phyloP scores from a whole-genome alignment of 2,888 invertebrate species.

The Drosophila limbata region DNA sequence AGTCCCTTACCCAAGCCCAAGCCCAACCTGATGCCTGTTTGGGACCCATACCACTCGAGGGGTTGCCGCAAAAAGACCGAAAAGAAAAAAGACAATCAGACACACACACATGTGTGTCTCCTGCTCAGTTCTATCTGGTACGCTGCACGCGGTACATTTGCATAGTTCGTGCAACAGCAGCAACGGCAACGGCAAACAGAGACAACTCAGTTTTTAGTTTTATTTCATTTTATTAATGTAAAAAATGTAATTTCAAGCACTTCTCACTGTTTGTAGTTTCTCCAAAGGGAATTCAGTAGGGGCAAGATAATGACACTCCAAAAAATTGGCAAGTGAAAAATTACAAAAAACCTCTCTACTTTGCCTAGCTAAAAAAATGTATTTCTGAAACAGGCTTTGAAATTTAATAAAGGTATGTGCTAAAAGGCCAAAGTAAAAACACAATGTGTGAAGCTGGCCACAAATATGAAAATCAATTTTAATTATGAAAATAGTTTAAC shows the following conservation, averaged over 20 bases:
- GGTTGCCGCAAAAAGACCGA: slow-evolving; percentile 1
- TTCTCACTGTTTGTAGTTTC: slow-evolving; percentile 44
- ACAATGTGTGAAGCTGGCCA: slow-evolving; percentile 9
- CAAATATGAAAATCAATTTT: slow-evolving; percentile 13
- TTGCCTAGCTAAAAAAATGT: slow-evolving; percentile 26
- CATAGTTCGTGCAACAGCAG: slow-evolving; percentile 63
- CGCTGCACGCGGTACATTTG: slow-evolving; percentile 75
- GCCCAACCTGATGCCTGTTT: slow-evolving; percentile 10
- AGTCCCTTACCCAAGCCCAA: slow-evolving; percentile 11
- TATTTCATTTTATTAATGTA: slow-evolving; percentile 73
- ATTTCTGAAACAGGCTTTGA: slow-evolving; percentile 25
- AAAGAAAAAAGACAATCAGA: slow-evolving; percentile 9
- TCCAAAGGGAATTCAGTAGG: background rate
- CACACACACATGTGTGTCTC: slow-evolving; percentile 44
- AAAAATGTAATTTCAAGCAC: slow-evolving; percentile 74
- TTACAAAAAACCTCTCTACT: slow-evolving; percentile 36
- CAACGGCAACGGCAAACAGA: slow-evolving; percentile 19
- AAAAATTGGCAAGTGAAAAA: slow-evolving; percentile 65
- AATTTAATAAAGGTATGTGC: slow-evolving; percentile 28
- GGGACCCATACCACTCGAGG: slow-evolving; percentile 10
- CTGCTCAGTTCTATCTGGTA: slow-evolving; percentile 70
- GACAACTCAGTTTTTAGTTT: slow-evolving; percentile 45
- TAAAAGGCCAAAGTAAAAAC: slow-evolving; percentile 6
- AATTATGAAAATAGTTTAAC: slow-evolving; percentile 11
- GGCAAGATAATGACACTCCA: slow-evolving; percentile 12